Evolutionary conservation across 2,113 vertebrate species (phyloP).

Genomic region (Rhea pennata): DNA sequence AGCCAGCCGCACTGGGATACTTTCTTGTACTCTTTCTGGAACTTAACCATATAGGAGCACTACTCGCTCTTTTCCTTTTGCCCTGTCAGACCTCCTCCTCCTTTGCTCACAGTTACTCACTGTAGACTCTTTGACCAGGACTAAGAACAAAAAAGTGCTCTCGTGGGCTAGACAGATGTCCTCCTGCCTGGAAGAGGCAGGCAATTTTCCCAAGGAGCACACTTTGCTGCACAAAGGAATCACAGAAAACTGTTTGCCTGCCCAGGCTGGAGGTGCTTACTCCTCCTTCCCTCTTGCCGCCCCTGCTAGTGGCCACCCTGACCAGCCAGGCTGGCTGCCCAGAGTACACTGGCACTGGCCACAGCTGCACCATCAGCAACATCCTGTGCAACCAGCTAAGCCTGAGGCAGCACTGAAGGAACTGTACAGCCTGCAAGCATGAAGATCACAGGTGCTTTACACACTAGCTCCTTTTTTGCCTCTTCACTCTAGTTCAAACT

Average conservation of each 20-base stretch:
- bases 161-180: background rate
- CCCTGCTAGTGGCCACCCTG: background rate
- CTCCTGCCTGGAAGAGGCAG: background rate
- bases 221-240: background rate
- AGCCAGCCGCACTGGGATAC: background rate
- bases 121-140: background rate
- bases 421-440: background rate
- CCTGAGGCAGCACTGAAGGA: background rate
- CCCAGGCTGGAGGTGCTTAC: background rate
- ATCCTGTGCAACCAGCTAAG: background rate
- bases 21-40: background rate
- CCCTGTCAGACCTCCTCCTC: background rate
- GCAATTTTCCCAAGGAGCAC: background rate
- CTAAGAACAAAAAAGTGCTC: background rate
- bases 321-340: background rate
- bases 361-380: background rate
- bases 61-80: background rate
- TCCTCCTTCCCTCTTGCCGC: background rate
- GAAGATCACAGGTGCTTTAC: background rate
- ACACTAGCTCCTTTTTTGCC: background rate
- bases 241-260: background rate
- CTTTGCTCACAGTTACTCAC: background rate
- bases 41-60: background rate
- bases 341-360: background rate
- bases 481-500: background rate